Evolutionary conservation across 1,140 invertebrate genomes (phyloP), one percentile per base, ranked within the genome.

Genomic region (Cyclargus thomasi): DNA sequence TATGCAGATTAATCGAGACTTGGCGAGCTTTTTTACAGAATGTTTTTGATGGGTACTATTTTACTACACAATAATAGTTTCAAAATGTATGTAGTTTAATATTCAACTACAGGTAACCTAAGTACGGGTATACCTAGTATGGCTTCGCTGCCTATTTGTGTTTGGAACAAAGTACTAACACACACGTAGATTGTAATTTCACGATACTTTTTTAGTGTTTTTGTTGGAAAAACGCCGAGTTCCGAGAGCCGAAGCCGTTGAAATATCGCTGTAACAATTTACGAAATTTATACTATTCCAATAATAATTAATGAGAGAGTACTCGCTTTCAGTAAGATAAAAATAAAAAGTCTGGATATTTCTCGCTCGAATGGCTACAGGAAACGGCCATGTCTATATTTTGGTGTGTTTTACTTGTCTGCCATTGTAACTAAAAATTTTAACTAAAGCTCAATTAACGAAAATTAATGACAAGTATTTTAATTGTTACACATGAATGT

Each of bases 151-250:
- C 3, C 29, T 47, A 47, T 47, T 47, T 47, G 10, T 47, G 14
- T 11, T 29, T 8, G 29, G 29, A 29, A 29, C 39, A 16, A 47
- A 47, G 39, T 47, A 16, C 39, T 8, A n/a, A n/a, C 39, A 47
- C 39, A 47, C 10, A 47, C 29, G 29, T 47, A 47, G 14, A 47
- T 14, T 14, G 39, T 47, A 8, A 47, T 20, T 59, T 7, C 18
- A 20, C 20, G 5, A 59, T 59, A 59, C 20, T 59, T 59, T 59
- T 59, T 59, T 55, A n/a, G 64, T 77, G 70, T 77, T 75, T 72
- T 73, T 59, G 62, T 77, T 77, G 76, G 76, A 78, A 69, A 72
- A 68, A 67, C 71, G 75, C 76, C 77, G 72, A 75, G 74, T 64
- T 68, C 64, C 63, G n/a, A n/a, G n/a, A n/a, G 64, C 65, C 65